Evolutionary conservation across 2,797 vertebrate genomes (phyloP), one percentile per base, ranked within the genome.

Genomic region (Distichodus sexfasciatus): DNA sequence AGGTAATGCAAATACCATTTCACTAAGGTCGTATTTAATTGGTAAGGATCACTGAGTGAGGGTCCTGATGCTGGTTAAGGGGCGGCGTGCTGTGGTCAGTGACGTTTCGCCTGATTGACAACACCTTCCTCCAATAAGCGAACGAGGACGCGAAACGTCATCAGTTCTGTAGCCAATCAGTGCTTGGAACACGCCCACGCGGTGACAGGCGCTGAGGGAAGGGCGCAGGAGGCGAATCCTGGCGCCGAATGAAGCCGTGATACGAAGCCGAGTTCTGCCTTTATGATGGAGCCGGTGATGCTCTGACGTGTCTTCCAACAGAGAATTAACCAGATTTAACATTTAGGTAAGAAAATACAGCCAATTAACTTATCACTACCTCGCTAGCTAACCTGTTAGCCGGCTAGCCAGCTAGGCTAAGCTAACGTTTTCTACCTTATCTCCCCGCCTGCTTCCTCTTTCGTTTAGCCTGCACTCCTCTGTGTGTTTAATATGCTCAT

Each of bases 51-150:
- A n/a, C 19, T 23, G 9, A 2, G 12, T 7, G 12, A 51, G 51
- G 71, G 68, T 74, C 57, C 67, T 71, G 63, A 71, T 74, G 68
- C 50, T 71, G 76, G 26, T 0, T n/a, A 35, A 51, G 55, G 17
- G 55, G 70, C 40, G 44, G 24, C 48, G 59, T 12, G 19, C 28
- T 36, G 51, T 12, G 3, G 12, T n/a, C 14, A 1, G 10, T 31
- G 47, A 51, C 23, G 29, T 3, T 1, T 2, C 5, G n/a, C 11
- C 1, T 72, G 48, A 74, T 29, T 47, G 71, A 71, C 29, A 26
- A 24, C 8, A 41, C 2, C 15, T 11, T 15, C 3, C 35, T 57
- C 75, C 74, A 74, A 72, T 75, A 19, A 41, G 4, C 14, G 26
- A 6, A 1, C 11, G 10, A 3, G 1, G 19, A 11, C 21, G 38